These are phyloP conservation scores for Carassius auratus DNA, from an alignment of 2,113 vertebrate species.

Conservation along the genomic window DNA sequence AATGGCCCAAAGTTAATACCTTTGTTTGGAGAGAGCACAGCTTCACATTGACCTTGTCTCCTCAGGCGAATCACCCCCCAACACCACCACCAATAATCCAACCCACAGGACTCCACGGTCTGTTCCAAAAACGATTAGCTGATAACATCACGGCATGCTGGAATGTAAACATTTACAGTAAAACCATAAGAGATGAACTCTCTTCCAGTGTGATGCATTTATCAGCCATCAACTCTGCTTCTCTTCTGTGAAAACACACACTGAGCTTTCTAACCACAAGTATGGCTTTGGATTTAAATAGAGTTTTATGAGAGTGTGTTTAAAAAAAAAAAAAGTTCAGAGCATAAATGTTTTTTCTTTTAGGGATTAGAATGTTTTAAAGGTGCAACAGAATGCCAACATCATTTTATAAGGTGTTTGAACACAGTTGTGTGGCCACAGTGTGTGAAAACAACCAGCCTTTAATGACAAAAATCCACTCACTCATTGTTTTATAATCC, in stretches of 20 bases:
- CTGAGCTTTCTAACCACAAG: slow-evolving; percentile 11
- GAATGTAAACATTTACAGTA: slow-evolving; percentile 84
- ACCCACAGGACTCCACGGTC: slow-evolving; percentile 70
- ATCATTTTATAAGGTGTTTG: no score
- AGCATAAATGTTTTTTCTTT: slow-evolving; percentile 9
- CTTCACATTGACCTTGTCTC: slow-evolving; percentile 67
- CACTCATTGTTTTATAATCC: no score
- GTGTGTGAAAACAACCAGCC: no score
- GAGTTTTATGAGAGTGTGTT: background rate
- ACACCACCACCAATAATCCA: slow-evolving; percentile 62
- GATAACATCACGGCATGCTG: slow-evolving; percentile 76
- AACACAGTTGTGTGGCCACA: no score
- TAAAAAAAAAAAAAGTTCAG: background rate
- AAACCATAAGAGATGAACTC: slow-evolving; percentile 70
- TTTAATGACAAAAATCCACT: no score
- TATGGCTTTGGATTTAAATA: background rate
- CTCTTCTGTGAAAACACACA: slow-evolving; percentile 38
- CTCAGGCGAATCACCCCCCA: slow-evolving; percentile 50
- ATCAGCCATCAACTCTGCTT: slow-evolving; percentile 64
- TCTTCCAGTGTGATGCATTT: slow-evolving; percentile 67
- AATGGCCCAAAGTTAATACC: slow-evolving; percentile 73
- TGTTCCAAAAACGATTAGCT: slow-evolving; percentile 78
- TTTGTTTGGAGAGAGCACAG: slow-evolving; percentile 73
- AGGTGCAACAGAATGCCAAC: no score
- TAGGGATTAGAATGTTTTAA: background rate